These are phyloP conservation scores for Psittacula cyanocephala DNA, from an alignment of 2,113 vertebrate genomes.

Conservation along the genomic window DNA sequence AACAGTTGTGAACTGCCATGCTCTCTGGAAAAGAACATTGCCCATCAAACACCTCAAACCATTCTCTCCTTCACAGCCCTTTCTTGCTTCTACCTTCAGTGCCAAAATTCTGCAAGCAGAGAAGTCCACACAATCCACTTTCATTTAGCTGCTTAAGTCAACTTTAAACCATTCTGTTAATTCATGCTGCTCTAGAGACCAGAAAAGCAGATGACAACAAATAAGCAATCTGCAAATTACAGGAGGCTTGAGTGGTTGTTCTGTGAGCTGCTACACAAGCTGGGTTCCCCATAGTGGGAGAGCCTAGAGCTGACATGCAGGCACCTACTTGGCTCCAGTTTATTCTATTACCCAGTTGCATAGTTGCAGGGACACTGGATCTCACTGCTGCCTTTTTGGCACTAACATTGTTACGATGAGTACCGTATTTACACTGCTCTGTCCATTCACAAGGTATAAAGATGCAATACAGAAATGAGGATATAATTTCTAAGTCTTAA, in stretches of 20 bases:
- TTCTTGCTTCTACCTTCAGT: neutral
- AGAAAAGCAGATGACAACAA: neutral
- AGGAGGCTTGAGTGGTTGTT: neutral
- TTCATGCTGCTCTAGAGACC: neutral
- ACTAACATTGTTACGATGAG: neutral
- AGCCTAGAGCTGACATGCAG: neutral
- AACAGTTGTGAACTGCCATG: neutral
- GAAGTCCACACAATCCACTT: neutral
- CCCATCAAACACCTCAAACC: neutral
- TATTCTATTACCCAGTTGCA: neutral
- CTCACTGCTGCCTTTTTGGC: neutral
- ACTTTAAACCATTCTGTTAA: neutral
- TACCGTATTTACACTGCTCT: neutral
- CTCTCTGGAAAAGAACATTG: neutral
- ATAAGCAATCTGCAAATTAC: neutral
- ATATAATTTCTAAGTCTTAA: neutral
- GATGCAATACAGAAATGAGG: neutral
- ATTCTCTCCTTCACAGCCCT: neutral
- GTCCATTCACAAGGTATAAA: neutral
- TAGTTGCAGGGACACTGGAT: neutral
- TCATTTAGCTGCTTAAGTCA: neutral
- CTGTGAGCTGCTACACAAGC: neutral
- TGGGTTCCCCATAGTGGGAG: neutral
- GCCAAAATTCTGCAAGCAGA: neutral
- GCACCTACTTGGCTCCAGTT: neutral